Evolutionary conservation across 2,113 vertebrate genomes (phyloP).

Genomic region (Sebastes schlegelii): DNA sequence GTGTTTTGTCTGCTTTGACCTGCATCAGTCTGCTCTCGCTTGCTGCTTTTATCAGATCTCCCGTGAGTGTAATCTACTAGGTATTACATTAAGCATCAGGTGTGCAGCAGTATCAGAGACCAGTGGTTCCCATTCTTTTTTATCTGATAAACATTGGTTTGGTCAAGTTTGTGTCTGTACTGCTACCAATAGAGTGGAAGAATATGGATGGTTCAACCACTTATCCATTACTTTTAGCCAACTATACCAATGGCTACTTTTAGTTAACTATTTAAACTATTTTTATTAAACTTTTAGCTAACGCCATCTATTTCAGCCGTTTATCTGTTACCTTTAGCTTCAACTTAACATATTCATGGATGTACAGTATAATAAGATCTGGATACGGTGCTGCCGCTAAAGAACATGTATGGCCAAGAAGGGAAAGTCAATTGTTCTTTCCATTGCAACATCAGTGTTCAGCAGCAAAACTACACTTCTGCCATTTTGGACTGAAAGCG

Average conservation of each 20-base stretch:
- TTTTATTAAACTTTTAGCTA: not conserved
- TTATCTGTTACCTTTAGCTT: no score
- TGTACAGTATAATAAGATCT: no score
- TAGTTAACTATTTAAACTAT: not conserved
- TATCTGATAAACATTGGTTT: not conserved
- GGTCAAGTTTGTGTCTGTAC: not conserved
- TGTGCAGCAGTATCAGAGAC: not conserved
- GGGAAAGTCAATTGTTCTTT: no score
- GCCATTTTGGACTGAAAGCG: no score
- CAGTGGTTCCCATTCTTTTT: not conserved
- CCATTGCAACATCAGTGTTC: no score
- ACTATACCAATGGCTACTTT: not conserved
- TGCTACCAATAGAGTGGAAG: not conserved
- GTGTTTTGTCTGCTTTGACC: conserved; percentile 22
- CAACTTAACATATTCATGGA: no score
- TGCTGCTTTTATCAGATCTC: conserved; percentile 47
- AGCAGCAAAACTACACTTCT: no score
- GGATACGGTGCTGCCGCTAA: no score
- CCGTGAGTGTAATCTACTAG: not conserved
- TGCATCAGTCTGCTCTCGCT: conserved; percentile 8
- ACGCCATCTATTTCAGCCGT: no score
- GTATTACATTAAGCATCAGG: not conserved
- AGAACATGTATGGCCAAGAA: no score
- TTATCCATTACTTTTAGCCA: not conserved
- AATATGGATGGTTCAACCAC: not conserved